A percentile compares a stretch with the other conserved stretches of the same genome.
These are phyloP conservation scores for Mirounga angustirostris DNA, from an alignment of 2,113 vertebrate species.

Conservation along the genomic window DNA sequence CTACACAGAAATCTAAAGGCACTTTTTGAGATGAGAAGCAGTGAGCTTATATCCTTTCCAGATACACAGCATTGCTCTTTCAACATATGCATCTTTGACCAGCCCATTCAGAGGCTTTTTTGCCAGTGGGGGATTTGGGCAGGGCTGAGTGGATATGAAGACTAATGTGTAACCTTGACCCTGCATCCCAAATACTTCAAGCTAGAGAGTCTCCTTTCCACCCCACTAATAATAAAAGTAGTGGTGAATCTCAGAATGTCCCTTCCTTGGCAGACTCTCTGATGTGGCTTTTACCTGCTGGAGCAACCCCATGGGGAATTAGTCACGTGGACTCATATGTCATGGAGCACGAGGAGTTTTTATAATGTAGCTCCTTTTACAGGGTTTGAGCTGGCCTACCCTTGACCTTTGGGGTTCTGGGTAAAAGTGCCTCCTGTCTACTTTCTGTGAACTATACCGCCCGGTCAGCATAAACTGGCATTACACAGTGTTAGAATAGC, in stretches of 20 bases:
- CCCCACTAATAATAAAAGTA: background rate
- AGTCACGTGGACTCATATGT: background rate
- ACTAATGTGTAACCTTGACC: background rate
- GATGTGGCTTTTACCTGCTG: background rate
- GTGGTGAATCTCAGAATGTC: background rate
- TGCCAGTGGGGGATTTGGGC: conserved; percentile 87
- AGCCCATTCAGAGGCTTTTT: conserved; percentile 99
- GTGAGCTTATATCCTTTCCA: conserved; percentile 96
- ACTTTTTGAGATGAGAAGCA: conserved; percentile 83
- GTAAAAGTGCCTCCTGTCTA: background rate
- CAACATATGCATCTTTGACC: conserved; percentile 95
- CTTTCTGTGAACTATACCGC: background rate
- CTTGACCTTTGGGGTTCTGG: background rate
- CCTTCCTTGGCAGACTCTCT: background rate
- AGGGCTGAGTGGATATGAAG: background rate
- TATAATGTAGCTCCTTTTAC: background rate
- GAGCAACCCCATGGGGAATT: background rate
- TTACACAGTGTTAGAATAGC: background rate
- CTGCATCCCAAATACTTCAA: background rate
- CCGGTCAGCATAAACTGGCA: background rate
- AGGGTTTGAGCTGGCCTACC: background rate
- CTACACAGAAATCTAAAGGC: background rate
- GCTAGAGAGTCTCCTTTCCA: background rate
- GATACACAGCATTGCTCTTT: conserved; percentile 96
- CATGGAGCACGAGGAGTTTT: background rate